phyloP scores from a whole-genome alignment of 2,888 invertebrate species.

The Metellina segmentata region DNA sequence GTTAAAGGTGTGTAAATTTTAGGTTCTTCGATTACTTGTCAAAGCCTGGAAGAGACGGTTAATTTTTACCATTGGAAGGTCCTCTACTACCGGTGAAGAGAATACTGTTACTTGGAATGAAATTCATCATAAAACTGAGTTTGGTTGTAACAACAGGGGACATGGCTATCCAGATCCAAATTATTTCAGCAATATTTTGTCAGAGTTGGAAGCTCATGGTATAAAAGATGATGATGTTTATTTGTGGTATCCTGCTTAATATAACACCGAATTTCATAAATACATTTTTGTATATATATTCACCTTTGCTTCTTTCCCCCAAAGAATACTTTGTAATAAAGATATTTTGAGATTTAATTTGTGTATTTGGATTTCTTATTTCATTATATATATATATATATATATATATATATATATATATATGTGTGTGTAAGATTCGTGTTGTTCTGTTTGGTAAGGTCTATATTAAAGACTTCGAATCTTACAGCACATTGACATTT shows the following conservation, averaged over 20 bases:
- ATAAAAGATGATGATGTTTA: slow-evolving; percentile 79
- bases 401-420: no score
- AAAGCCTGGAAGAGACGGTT: slow-evolving; percentile 91
- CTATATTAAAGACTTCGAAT: no score
- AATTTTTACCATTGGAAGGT: slow-evolving; percentile 92
- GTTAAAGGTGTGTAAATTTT: slow-evolving; percentile 45
- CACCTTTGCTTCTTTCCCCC: background rate
- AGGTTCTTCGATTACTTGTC: slow-evolving; percentile 88
- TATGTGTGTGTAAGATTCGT: no score
- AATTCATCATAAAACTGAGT: slow-evolving; percentile 92
- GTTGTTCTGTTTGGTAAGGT: no score
- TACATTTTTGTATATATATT: background rate
- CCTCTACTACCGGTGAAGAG: slow-evolving; percentile 93
- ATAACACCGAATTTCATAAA: background rate
- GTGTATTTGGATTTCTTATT: no score
- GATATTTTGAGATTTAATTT: background rate
- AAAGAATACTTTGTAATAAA: background rate
- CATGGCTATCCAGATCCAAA: slow-evolving; percentile 89
- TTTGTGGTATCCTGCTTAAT: slow-evolving; percentile 66
- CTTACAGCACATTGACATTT: no score
- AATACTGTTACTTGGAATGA: slow-evolving; percentile 96
- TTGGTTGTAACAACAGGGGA: slow-evolving; percentile 83
- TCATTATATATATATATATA: no score
- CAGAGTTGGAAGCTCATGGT: slow-evolving; percentile 81
- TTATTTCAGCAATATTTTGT: slow-evolving; percentile 86